Base-by-base conservation (phyloP, 2,888 invertebrate species). In the Ormyrus thymus region DNA sequence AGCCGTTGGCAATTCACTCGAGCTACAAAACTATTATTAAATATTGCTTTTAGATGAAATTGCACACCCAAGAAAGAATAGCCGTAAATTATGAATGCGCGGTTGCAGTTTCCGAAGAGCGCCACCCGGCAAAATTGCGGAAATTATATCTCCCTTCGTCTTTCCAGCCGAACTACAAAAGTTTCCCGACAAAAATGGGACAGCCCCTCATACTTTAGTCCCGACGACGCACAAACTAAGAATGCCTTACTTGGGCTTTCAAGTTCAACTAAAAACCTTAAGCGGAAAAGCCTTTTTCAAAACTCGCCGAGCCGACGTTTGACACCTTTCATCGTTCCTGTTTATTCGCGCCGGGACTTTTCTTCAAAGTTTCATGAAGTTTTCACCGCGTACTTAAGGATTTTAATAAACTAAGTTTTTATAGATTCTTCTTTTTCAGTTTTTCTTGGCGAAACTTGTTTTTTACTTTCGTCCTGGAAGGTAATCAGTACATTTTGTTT, bases 161-260 rank as follows among this genome's bases (percentile, higher is more conserved):
- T 58, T 51, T 10, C n/a, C 55, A 4, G 9, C 7, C 55, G 29
- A 43, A 66, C 66, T 66, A 66, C 15, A n/a, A 73, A 78, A 78
- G 62, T 77, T 76, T 71, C 46, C 29, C 15, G 11, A 7, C 46
- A 45, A 43, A 45, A 69, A 76, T 68, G 7, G 50, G 64, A 58
- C 64, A 73, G 73, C 69, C 61, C 68, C 43, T 66, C 68, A 43
- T 55, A 68, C 72, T 73, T 73, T 73, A 7, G 59, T 9, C 58
- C 11, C 29, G 29, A 29, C 59, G 8, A 64, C 15, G 56, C 70
- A 55, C 70, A 51, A 64, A 76, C 72, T 72, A 53, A 77, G 59
- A 77, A 72, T 72, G 55, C 71, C 77, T 65, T 65, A 65, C 72
- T 66, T 45, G 51, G 70, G 56, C 45, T 51, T 56, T 1, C 55